phyloP scores from a whole-genome alignment of 2,797 vertebrate genomes.

The Neomorphus geoffroyi region DNA sequence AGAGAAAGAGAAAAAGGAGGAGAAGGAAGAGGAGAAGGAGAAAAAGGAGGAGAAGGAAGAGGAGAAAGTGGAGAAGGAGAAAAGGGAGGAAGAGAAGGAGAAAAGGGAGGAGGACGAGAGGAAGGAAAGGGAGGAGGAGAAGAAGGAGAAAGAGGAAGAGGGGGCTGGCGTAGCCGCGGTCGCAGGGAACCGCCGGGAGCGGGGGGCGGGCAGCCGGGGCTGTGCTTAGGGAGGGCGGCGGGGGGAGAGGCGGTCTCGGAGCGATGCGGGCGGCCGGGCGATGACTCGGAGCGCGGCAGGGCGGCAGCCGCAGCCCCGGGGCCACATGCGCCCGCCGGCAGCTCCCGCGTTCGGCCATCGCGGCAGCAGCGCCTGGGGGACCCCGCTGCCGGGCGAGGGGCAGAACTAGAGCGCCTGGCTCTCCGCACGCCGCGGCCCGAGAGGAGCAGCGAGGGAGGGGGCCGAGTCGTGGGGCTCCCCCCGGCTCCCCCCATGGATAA shows the following conservation, averaged over 20 bases:
- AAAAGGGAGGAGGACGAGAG: too few relatives aligned
- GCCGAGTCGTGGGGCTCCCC: too few relatives aligned
- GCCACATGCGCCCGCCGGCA: not conserved
- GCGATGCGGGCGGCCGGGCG: not conserved
- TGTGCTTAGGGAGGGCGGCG: not conserved
- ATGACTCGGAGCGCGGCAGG: not conserved
- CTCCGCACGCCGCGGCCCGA: too few relatives aligned
- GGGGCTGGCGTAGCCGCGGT: not conserved
- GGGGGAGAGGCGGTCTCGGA: not conserved
- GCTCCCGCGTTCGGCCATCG: not conserved
- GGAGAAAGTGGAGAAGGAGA: too few relatives aligned
- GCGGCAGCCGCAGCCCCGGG: not conserved
- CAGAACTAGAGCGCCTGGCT: not conserved
- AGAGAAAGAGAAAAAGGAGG: not conserved
- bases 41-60: too few relatives aligned
- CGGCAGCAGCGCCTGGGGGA: not conserved
- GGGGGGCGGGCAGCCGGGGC: not conserved
- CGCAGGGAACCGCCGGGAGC: not conserved
- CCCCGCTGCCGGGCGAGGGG: not conserved
- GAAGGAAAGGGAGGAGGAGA: too few relatives aligned
- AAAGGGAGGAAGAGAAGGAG: too few relatives aligned
- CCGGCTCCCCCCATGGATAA: slow-evolving; percentile 75
- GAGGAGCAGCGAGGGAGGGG: too few relatives aligned
- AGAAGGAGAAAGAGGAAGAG: not conserved
- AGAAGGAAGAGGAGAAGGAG: too few relatives aligned